These are phyloP conservation scores for Chlamydotis undulata DNA, from an alignment of 2,113 vertebrate genomes.

Conservation along the genomic window DNA sequence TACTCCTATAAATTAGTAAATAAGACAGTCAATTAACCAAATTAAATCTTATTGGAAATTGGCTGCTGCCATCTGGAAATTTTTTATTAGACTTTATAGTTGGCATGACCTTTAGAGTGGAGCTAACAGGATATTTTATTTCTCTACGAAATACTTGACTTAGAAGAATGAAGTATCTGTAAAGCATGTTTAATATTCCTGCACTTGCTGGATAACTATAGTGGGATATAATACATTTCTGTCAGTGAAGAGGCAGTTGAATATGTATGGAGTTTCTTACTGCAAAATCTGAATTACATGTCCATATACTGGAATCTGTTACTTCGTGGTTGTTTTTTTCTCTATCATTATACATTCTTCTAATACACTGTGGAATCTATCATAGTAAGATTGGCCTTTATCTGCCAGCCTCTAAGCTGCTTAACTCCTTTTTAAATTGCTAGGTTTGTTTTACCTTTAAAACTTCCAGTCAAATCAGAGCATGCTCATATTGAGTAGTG, in stretches of 20 bases:
- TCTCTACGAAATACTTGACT: conserved; percentile 16
- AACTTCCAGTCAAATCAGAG: background rate
- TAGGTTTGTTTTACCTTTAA: background rate
- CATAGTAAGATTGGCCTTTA: background rate
- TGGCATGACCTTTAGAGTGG: conserved; percentile 46
- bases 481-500: background rate
- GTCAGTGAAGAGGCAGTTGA: background rate
- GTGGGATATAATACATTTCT: background rate
- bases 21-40: conserved; percentile 69
- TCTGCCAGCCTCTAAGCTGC: background rate
- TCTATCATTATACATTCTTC: background rate
- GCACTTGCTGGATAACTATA: background rate
- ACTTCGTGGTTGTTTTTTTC: background rate
- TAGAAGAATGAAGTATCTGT: background rate
- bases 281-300: background rate
- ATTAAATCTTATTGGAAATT: conserved; percentile 69
- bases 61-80: conserved; percentile 66
- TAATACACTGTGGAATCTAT: background rate
- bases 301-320: background rate
- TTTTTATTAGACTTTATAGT: conserved; percentile 60
- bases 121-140: conserved; percentile 7
- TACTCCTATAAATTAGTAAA: conserved; percentile 70
- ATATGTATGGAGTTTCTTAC: background rate
- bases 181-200: conserved; percentile 2
- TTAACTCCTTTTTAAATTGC: background rate